Evolutionary conservation across 2,113 vertebrate genomes (phyloP), one percentile per base, ranked within the genome.

Genomic region (Protomyctophum bolini): DNA sequence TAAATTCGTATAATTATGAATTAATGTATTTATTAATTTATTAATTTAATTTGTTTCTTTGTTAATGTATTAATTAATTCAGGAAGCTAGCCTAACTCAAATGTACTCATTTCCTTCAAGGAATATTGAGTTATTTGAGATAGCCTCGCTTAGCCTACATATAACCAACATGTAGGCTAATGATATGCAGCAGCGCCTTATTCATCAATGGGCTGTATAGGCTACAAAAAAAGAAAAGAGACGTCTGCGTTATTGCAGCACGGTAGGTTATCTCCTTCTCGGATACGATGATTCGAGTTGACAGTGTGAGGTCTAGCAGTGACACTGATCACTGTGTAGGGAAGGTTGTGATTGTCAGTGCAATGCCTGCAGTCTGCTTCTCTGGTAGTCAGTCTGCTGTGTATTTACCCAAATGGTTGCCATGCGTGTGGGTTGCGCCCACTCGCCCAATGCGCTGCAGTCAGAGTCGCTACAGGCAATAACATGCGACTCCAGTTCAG

Each of bases 281-380:
- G 63, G 79, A 80, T 83, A 82, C 58, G 84, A 80, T 91, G 77
- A 91, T 90, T 66, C 80, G 85, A 84, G 79, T 86, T 89, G 91
- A 85, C 88, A 89, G 85, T 82, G 77, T 67, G 84, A 70, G 81
- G 84, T 89, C 86, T 80, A 33, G 75, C 76, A 21, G 83, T 87
- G 90, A 89, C 89, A 90, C 81, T 77, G 87, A 85, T 88, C 89
- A 84, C 58, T 66, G 82, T 56, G 80, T 69, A 82, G 79, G 76
- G 84, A 88, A 89, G 89, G 60, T 80, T 89, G 86, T 79, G 88
- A 81, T 88, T 90, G 89, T 88, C 88, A 84, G 79, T 59, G 75
- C 82, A 4, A 86, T 83, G 86, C 68, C 1, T 45, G 60, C 28
- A 8, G 21, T 48, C 45, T 21, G 21, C 21, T 76, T 64, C 21